Conservation (phyloP, 2,113 vertebrate genomes). For the Rhinogobius similis region DNA sequence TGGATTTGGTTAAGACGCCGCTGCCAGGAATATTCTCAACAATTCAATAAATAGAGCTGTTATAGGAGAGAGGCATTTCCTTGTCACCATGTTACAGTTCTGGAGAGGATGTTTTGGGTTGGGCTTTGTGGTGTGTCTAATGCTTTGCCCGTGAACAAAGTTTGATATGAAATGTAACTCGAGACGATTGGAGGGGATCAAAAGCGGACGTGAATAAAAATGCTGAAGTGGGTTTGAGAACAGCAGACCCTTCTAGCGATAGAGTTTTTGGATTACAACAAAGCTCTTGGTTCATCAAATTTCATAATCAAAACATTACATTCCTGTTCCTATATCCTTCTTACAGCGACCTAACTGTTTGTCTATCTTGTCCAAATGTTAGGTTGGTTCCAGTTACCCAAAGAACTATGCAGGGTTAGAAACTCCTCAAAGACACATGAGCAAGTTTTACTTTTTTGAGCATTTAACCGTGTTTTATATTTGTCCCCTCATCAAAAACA, state of each 20-base stretch:
- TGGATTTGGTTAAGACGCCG: conserved; percentile 76
- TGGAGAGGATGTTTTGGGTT: conserved; percentile 62
- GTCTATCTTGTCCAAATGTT: no score
- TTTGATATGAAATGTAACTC: conserved; percentile 24
- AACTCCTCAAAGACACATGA: no score
- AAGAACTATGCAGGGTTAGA: no score
- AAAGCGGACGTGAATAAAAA: neutral
- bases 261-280: neutral
- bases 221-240: neutral
- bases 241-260: neutral
- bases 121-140: conserved; percentile 15
- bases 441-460: no score
- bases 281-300: neutral
- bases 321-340: neutral
- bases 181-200: conserved; percentile 9
- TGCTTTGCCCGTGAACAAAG: conserved; percentile 11
- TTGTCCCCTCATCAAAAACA: no score
- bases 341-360: no score
- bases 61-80: conserved; percentile 72
- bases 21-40: conserved; percentile 78
- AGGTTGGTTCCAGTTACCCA: no score
- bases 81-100: conserved; percentile 70
- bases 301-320: neutral
- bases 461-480: no score
- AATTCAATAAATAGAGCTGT: conserved; percentile 81